A percentile compares a stretch with the other conserved stretches of the same genome.
These are phyloP conservation scores for Erebia aethiops DNA, from an alignment of 2,888 invertebrate species.

Conservation along the genomic window DNA sequence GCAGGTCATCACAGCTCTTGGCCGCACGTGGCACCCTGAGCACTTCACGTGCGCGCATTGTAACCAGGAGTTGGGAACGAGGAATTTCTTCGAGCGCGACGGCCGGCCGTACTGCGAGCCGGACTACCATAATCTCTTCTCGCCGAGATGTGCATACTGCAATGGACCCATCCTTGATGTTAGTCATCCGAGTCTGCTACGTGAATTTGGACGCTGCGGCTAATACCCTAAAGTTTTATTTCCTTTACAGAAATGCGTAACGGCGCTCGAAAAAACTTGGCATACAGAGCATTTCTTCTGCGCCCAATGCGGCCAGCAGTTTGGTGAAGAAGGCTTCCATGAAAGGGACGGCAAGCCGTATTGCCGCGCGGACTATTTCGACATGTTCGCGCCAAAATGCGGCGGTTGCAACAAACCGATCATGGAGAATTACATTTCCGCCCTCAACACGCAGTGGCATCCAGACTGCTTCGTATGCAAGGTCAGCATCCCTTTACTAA, in stretches of 20 bases:
- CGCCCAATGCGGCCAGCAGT: conserved; percentile 97
- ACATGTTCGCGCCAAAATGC: conserved; percentile 99
- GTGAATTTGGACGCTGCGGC: not conserved
- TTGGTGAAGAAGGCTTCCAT: conserved; percentile 99
- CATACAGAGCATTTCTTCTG: conserved; percentile 99
- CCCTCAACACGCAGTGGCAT: conserved; percentile 98
- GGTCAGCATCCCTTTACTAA: conserved; percentile 85
- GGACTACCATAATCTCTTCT: conserved; percentile 99
- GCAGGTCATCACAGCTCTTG: conserved; percentile 95
- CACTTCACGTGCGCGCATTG: conserved; percentile 99
- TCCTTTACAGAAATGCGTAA: conserved; percentile 96
- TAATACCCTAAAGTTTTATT: conserved; percentile 29
- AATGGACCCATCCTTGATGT: conserved; percentile 99
- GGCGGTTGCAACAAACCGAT: conserved; percentile 97
- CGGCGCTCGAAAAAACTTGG: conserved; percentile 98
- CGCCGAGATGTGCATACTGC: conserved; percentile 99
- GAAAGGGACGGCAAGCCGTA: conserved; percentile 98
- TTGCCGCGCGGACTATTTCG: conserved; percentile 97
- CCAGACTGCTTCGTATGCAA: conserved; percentile 99
- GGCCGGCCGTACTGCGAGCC: conserved; percentile 98
- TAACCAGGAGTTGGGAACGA: conserved; percentile 97
- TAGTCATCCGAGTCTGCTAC: conserved; percentile 65
- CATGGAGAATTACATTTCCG: conserved; percentile 99
- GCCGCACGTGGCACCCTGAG: conserved; percentile 99
- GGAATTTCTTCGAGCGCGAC: conserved; percentile 99